phyloP scores from a whole-genome alignment of 2,113 vertebrate genomes.

The Otolemur garnettii region DNA sequence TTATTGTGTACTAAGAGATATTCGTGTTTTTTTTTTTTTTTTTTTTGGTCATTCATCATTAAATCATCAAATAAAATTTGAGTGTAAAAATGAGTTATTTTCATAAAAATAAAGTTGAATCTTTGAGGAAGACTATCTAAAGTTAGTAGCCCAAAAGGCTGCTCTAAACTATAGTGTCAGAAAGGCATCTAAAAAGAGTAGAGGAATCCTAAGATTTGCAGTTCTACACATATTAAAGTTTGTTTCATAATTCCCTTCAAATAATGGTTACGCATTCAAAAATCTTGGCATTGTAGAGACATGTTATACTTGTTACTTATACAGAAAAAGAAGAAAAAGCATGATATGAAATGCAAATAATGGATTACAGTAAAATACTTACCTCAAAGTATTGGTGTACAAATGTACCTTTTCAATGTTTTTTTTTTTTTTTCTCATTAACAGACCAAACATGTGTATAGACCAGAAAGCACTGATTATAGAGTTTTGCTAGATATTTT shows the following conservation, averaged over 20 bases:
- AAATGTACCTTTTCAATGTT: neutral
- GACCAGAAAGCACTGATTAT: neutral
- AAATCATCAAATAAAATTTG: neutral
- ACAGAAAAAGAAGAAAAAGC: neutral
- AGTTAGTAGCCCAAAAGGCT: neutral
- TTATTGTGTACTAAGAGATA: neutral
- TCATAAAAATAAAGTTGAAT: neutral
- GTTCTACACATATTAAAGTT: neutral
- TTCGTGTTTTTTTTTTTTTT: neutral
- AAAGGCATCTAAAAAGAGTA: neutral
- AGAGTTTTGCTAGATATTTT: neutral
- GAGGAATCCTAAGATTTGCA: neutral
- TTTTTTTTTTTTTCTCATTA: neutral
- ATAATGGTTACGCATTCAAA: neutral
- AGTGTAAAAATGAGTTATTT: neutral
- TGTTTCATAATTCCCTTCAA: conserved; percentile 41
- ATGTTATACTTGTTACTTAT: neutral
- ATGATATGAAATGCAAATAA: neutral
- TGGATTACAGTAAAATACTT: neutral
- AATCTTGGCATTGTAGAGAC: neutral
- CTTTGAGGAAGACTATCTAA: conserved; percentile 26
- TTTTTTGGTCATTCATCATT: neutral
- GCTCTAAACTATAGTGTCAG: neutral
- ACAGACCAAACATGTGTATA: neutral
- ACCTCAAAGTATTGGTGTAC: neutral